These are phyloP conservation scores for Drosophila bocqueti DNA, from an alignment of 1,140 invertebrate species.

Conservation along the genomic window DNA sequence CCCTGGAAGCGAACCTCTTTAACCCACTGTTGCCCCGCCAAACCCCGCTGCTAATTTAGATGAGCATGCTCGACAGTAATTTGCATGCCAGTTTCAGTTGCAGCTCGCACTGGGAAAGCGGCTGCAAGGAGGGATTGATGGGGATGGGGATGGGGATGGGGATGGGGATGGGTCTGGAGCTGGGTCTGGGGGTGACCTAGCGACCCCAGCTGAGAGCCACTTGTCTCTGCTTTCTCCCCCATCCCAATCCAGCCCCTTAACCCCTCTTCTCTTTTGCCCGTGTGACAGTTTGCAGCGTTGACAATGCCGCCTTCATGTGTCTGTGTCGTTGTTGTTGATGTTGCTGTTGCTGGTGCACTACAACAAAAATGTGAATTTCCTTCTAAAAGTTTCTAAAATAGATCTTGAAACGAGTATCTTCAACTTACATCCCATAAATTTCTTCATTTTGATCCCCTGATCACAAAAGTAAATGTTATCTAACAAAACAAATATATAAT, in stretches of 20 bases:
- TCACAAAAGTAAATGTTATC: too few relatives aligned
- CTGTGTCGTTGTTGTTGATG: slow-evolving; percentile 64
- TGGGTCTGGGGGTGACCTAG: slow-evolving; percentile 35
- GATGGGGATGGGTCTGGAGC: neutral
- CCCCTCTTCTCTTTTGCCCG: neutral
- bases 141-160: slow-evolving; percentile 5
- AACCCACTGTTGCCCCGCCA: slow-evolving; percentile 4
- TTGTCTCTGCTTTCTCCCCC: slow-evolving; percentile 30
- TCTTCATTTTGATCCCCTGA: too few relatives aligned
- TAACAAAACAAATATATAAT: too few relatives aligned
- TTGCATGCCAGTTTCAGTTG: slow-evolving; percentile 80
- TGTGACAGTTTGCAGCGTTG: slow-evolving; percentile 59
- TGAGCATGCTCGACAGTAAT: slow-evolving; percentile 82
- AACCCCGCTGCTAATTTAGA: slow-evolving; percentile 70
- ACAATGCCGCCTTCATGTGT: slow-evolving; percentile 78
- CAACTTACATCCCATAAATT: neutral
- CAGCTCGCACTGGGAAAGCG: slow-evolving; percentile 45
- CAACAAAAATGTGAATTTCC: neutral
- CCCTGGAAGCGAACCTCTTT: slow-evolving; percentile 2
- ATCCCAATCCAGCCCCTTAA: neutral
- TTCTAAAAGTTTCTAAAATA: neutral
- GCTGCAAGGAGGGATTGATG: slow-evolving; percentile 27
- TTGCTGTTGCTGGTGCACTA: slow-evolving; percentile 20
- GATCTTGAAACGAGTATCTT: neutral
- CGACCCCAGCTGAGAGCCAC: slow-evolving; percentile 54